Base-by-base conservation (phyloP, 1,140 invertebrate genomes). In the Trichonephila inaurata region DNA sequence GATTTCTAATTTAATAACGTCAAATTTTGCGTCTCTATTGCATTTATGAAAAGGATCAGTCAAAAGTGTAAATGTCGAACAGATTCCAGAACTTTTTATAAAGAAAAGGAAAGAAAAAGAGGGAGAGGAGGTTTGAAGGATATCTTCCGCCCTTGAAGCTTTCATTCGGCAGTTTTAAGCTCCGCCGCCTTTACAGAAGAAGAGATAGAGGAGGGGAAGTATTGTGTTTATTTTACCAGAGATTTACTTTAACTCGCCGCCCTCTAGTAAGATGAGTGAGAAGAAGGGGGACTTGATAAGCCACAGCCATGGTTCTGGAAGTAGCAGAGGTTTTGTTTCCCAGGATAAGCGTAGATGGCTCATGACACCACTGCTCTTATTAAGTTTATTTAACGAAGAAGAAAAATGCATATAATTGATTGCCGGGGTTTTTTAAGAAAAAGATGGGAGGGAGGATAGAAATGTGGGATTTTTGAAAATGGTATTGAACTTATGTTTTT, bases 241-340 rank as follows among this genome's bases (percentile, higher is more conserved):
- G 89, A 92, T 92, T 92, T 92, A 66, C 90, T 85, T 92, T 92
- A 51, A 69, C 81, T 92, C 40, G 90, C 90, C 90, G 90, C 90
- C 82, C 62, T 92, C 89, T 7, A 12, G 21, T 7, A 62, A 62
- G 64, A 44, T 21, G 69, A 28, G n/a, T 60, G 69, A 24, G 33
- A 40, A 64, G 64, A 1, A 40, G 64, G 33, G 60, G 72, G 10
- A 12, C 24, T 28, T 92, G 90, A 92, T 92, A 92, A 92, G 82
- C 66, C 90, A 81, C 90, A 92, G 90, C 61, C 82, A 66, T 28
- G 33, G n/a, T 61, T 40, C 61, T 28, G 51, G 61, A 89, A 77
- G 72, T 19, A 77, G 72, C 72, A 18, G 24, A 85, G 51, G 58
- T 58, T 82, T 44, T 44, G 40, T 62, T 91, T 82, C 58, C 44